phyloP scores from a whole-genome alignment of 2,888 invertebrate species.

The Microctonus aethiopoides region DNA sequence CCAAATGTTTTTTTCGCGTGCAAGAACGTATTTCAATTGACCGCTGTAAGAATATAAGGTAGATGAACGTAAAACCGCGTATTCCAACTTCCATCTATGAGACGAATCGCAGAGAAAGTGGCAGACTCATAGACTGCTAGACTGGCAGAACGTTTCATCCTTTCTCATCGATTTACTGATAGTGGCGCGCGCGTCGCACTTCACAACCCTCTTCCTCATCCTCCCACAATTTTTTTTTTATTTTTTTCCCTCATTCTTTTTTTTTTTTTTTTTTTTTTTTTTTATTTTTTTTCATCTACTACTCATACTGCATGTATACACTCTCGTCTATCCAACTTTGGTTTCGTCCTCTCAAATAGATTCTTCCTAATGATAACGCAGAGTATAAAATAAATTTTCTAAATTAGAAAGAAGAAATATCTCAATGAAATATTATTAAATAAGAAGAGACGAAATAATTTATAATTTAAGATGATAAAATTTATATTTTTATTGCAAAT shows the following conservation, averaged over 20 bases:
- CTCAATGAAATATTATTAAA: too few relatives aligned
- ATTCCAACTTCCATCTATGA: slow-evolving; percentile 7
- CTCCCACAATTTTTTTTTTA: slow-evolving; percentile 3
- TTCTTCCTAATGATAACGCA: too few relatives aligned
- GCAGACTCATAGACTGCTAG: slow-evolving; percentile 15
- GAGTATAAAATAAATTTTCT: too few relatives aligned
- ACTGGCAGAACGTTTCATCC: slow-evolving; percentile 30
- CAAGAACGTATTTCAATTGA: background rate
- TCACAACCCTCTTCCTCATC: slow-evolving; percentile 37
- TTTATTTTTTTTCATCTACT: background rate
- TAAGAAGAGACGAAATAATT: too few relatives aligned
- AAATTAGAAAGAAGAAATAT: too few relatives aligned
- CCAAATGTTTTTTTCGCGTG: background rate
- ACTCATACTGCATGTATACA: background rate
- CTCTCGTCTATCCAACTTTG: too few relatives aligned
- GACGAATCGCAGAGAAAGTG: slow-evolving; percentile 15
- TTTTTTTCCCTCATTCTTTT: background rate
- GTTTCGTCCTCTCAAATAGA: too few relatives aligned
- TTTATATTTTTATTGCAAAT: too few relatives aligned
- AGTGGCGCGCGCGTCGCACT: slow-evolving; percentile 56
- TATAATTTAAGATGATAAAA: too few relatives aligned
- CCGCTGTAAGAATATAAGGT: background rate
- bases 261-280: background rate
- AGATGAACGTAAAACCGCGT: background rate
- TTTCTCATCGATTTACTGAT: slow-evolving; percentile 61